Evolutionary conservation across 1,140 invertebrate genomes (phyloP).

Genomic region (Drosophila trapezifrons): DNA sequence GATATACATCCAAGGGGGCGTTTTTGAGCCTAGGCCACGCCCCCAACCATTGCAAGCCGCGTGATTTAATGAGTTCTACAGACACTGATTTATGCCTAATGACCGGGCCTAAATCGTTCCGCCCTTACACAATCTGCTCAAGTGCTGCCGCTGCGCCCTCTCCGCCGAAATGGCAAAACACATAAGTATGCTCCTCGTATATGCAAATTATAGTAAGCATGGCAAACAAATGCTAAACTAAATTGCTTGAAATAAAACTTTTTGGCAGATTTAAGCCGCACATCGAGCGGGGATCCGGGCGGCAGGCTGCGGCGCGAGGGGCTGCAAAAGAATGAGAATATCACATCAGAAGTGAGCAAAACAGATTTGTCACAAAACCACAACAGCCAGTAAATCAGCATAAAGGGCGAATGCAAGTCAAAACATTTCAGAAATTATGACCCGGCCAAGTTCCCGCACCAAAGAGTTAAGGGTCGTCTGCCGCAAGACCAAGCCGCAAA

Average conservation of each 20-base stretch:
- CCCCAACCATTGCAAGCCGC: conserved; percentile 39
- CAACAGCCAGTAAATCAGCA: conserved; percentile 82
- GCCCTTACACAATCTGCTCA: conserved; percentile 31
- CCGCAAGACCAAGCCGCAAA: conserved; percentile 61
- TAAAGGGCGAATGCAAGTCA: conserved; percentile 81
- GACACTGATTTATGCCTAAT: conserved; percentile 74
- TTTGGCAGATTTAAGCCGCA: conserved; percentile 73
- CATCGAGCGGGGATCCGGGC: conserved; percentile 14
- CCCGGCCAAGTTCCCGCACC: conserved; percentile 49
- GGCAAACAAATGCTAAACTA: conserved; percentile 76
- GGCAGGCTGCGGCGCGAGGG: not conserved
- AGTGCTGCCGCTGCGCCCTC: not conserved
- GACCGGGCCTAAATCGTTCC: conserved; percentile 60
- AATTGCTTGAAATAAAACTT: conserved; percentile 80
- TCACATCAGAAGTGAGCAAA: conserved; percentile 80
- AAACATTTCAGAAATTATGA: conserved; percentile 82
- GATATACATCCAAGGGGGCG: conserved; percentile 33
- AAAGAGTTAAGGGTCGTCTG: conserved; percentile 37
- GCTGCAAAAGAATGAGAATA: conserved; percentile 42
- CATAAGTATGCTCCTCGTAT: conserved; percentile 9
- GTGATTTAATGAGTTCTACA: conserved; percentile 71
- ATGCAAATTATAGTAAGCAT: conserved; percentile 55
- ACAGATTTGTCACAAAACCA: conserved; percentile 82
- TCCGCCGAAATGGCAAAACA: conserved; percentile 5
- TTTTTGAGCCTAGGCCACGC: conserved; percentile 48